A percentile compares a stretch with the other conserved stretches of the same genome.
phyloP scores from a whole-genome alignment of 1,140 invertebrate species.

The Trichoplusia ni region DNA sequence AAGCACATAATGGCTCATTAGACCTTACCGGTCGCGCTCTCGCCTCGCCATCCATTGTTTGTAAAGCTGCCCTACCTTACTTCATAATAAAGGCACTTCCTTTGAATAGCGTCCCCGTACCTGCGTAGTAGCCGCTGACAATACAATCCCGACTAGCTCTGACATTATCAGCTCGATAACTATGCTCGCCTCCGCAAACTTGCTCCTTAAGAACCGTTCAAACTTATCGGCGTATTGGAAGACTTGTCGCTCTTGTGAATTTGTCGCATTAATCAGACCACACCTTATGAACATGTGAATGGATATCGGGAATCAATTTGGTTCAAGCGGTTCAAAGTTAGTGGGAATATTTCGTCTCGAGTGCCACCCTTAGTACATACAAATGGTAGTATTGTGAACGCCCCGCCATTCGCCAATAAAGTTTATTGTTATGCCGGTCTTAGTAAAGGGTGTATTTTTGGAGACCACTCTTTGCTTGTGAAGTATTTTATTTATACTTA shows the following conservation, averaged over 20 bases:
- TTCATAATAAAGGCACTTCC: constrained; percentile 54
- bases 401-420: constrained; percentile 3
- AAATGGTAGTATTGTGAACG: constrained; percentile 22
- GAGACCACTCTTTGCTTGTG: neutral
- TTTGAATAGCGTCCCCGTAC: constrained; percentile 41
- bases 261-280: constrained; percentile 49
- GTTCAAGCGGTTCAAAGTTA: constrained; percentile 18
- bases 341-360: constrained; percentile 3
- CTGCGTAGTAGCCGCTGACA: constrained; percentile 34
- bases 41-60: constrained; percentile 59
- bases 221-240: constrained; percentile 38
- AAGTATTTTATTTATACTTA: too few species aligned
- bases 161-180: constrained; percentile 43
- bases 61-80: constrained; percentile 50
- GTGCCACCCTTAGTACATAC: constrained; percentile 7
- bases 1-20: constrained; percentile 66
- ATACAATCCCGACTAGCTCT: constrained; percentile 37
- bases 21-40: constrained; percentile 52
- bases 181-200: constrained; percentile 39
- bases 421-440: constrained; percentile 11
- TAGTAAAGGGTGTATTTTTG: constrained; percentile 12
- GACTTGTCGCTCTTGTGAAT: constrained; percentile 35
- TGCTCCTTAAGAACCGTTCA: constrained; percentile 38
- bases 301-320: constrained; percentile 40
- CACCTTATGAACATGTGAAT: constrained; percentile 41